Percentiles rank a stretch among this genome's conserved stretches.
These are phyloP conservation scores for Pelosia muscerda DNA, from an alignment of 2,888 invertebrate genomes.

Conservation along the genomic window DNA sequence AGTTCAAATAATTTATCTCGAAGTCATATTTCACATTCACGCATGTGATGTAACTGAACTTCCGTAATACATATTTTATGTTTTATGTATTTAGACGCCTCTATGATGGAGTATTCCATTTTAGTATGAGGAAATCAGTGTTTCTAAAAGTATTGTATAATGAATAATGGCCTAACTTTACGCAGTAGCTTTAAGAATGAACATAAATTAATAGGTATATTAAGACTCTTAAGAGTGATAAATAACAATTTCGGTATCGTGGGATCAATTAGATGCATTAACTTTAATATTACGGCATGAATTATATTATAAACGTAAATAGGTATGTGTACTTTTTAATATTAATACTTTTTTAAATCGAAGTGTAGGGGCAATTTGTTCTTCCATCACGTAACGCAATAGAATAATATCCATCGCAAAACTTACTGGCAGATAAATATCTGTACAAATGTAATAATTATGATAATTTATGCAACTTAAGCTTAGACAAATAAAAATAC, in stretches of 20 bases:
- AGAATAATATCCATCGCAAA: neutral
- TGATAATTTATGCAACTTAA: neutral
- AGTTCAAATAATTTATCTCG: conserved; percentile 54
- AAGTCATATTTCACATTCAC: conserved; percentile 27
- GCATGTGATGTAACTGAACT: conserved; percentile 49
- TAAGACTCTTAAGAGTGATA: neutral
- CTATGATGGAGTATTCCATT: conserved; percentile 29
- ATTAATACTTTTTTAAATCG: neutral
- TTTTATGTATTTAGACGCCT: conserved; percentile 43
- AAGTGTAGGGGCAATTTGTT: neutral
- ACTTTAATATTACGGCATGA: neutral
- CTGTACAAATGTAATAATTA: neutral
- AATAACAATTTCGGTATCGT: neutral
- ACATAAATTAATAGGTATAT: neutral
- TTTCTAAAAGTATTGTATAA: conserved; percentile 36
- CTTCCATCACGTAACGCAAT: neutral
- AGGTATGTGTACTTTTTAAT: neutral
- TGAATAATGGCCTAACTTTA: conserved; percentile 17
- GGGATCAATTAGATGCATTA: neutral
- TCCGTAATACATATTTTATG: conserved; percentile 40
- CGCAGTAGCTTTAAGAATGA: conserved; percentile 5
- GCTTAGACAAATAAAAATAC: neutral
- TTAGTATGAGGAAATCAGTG: conserved; percentile 31
- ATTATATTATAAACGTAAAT: neutral
- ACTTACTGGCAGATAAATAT: neutral